Evolutionary conservation across 2,797 vertebrate species (phyloP), one percentile per base, ranked within the genome.

Genomic region (Loriculus beryllinus): DNA sequence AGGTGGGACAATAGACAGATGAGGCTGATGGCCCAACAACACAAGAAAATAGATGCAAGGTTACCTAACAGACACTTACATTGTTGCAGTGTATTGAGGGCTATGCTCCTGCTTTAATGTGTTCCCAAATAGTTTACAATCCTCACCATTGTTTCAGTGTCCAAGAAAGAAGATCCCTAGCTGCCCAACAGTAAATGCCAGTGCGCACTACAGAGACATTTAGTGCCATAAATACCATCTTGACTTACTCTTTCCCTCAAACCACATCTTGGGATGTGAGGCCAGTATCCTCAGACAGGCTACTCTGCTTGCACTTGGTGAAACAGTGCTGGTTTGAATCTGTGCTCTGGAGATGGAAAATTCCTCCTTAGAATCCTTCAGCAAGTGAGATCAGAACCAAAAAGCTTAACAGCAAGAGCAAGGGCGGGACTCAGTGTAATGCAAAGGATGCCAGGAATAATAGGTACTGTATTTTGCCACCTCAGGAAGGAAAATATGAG

Each of bases 371-470:
- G 31, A 39, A 43, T 89, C 33, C 42, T 78, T 71, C 45, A 72
- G 31, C 49, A 81, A 88, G 23, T 7, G 3, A 83, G 33, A 33
- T 6, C 10, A 2, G 7, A 94, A 76, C 3, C 2, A 5, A 54
- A 92, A 67, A 52, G 14, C 59, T 72, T 51, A 86, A 78, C 29
- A 82, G 19, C 54, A 56, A 81, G 54, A 86, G 49, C 33, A 84
- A 93, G 78, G 31, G 48, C 2, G 4, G n/a, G 76, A 90, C 56
- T 86, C 49, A 59, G 35, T 48, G 29, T 47, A 71, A 84, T 29
- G 31, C 43, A 91, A 71, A 82, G 60, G 63, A 80, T 69, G 67
- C 16, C 76, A 90, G 54, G 63, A 91, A 88, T 83, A 96, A 90
- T 13, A 94, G n/a, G 40, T 72, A 67, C 43, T 67, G 51, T 82